phyloP scores from a whole-genome alignment of 2,113 vertebrate species.

The Sinosuthora webbiana region DNA sequence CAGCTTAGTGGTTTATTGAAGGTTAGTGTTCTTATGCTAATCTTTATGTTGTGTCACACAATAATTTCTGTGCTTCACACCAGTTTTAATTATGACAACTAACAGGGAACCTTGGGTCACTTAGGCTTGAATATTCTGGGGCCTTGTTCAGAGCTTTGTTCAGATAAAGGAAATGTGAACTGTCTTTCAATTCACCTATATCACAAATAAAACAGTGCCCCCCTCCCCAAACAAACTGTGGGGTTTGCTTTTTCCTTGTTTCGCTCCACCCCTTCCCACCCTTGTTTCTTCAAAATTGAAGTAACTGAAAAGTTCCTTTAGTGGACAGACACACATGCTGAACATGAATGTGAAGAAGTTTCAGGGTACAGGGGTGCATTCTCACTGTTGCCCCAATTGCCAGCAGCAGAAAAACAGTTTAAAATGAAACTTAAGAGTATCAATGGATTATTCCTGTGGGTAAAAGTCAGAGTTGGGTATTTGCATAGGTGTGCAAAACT shows the following conservation, averaged over 20 bases:
- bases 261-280: background rate
- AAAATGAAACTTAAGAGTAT: background rate
- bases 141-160: background rate
- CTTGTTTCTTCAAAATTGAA: background rate
- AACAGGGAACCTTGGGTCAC: background rate
- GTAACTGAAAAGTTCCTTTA: background rate
- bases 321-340: background rate
- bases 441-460: background rate
- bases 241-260: background rate
- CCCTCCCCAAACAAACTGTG: background rate
- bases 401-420: background rate
- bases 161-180: background rate
- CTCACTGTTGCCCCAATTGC: background rate
- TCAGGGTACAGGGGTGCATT: background rate
- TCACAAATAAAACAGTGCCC: background rate
- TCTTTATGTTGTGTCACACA: background rate
- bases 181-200: background rate
- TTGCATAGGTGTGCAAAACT: background rate
- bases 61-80: background rate
- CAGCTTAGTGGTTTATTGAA: background rate
- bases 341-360: background rate
- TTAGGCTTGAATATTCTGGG: background rate
- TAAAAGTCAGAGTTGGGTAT: background rate
- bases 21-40: background rate
- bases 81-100: background rate